Evolutionary conservation across 2,888 invertebrate genomes (phyloP).

Genomic region (Pammene fasciana): DNA sequence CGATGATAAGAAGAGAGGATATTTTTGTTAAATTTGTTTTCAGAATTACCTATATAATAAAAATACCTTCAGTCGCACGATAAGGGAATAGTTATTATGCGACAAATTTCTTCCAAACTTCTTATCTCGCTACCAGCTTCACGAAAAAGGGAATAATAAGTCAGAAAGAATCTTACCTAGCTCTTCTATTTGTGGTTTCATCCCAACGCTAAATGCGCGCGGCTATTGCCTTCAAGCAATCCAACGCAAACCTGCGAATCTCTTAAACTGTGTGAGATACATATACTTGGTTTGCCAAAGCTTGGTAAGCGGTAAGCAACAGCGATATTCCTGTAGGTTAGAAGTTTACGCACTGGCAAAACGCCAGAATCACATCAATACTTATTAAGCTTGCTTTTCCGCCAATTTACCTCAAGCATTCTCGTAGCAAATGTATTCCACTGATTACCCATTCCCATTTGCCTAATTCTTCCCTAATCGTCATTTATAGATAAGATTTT

Average conservation of each 20-base stretch:
- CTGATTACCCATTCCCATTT: conserved; percentile 15
- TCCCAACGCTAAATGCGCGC: background rate
- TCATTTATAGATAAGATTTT: conserved; percentile 12
- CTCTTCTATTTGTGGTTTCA: conserved; percentile 11
- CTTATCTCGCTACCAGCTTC: conserved; percentile 7
- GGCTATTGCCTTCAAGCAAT: too few species aligned
- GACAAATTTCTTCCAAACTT: conserved; percentile 10
- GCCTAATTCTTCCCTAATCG: conserved; percentile 19
- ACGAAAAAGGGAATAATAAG: too few species aligned
- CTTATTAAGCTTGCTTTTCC: conserved; percentile 32
- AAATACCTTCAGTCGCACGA: background rate
- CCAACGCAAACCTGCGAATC: too few species aligned
- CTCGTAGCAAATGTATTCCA: conserved; percentile 15
- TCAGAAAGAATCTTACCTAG: background rate
- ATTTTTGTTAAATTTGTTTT: too few species aligned
- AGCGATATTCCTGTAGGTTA: background rate
- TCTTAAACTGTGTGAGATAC: too few species aligned
- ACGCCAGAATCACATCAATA: conserved; percentile 36
- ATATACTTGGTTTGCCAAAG: background rate
- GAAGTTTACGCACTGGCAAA: conserved; percentile 26
- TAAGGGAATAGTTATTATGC: too few species aligned
- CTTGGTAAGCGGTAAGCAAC: background rate
- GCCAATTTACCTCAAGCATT: conserved; percentile 28
- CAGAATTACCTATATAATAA: background rate
- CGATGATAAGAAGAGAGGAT: too few species aligned